Percentiles rank a stretch among this genome's conserved stretches.
phyloP scores from a whole-genome alignment of 2,113 vertebrate genomes.

The Leucopsar rothschildi region DNA sequence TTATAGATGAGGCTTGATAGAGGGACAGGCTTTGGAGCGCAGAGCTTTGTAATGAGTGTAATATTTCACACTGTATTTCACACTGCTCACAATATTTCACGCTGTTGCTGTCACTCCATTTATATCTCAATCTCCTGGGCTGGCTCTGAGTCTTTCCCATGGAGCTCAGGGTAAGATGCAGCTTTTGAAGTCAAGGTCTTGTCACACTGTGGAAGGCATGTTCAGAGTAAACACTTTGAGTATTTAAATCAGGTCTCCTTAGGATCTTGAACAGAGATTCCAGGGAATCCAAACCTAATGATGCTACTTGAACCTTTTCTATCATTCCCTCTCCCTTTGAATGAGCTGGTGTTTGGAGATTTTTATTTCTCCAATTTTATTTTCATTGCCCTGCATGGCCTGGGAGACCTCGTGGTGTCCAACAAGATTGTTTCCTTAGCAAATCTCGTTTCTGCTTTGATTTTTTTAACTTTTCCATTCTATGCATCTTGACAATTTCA shows the following conservation, averaged over 20 bases:
- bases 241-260: background rate
- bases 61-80: conserved; percentile 45
- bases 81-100: background rate
- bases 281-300: background rate
- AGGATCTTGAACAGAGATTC: background rate
- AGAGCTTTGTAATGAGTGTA: conserved; percentile 30
- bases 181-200: background rate
- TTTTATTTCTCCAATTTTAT: background rate
- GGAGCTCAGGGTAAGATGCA: background rate
- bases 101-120: conserved; percentile 2
- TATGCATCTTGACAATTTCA: background rate
- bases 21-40: background rate
- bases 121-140: conserved; percentile 23
- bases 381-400: background rate
- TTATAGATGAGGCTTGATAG: background rate
- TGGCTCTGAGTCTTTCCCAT: background rate
- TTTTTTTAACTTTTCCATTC: background rate
- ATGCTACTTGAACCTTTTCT: background rate
- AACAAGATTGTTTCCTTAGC: background rate
- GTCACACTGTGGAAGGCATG: background rate
- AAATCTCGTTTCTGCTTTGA: background rate
- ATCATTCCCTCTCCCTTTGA: background rate
- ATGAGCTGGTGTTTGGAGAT: background rate
- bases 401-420: background rate
- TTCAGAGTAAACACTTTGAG: background rate